Percentiles rank a stretch among this genome's conserved stretches.
These are phyloP conservation scores for Tigriopus japonicus DNA, from an alignment of 1,140 invertebrate genomes.

Conservation along the genomic window DNA sequence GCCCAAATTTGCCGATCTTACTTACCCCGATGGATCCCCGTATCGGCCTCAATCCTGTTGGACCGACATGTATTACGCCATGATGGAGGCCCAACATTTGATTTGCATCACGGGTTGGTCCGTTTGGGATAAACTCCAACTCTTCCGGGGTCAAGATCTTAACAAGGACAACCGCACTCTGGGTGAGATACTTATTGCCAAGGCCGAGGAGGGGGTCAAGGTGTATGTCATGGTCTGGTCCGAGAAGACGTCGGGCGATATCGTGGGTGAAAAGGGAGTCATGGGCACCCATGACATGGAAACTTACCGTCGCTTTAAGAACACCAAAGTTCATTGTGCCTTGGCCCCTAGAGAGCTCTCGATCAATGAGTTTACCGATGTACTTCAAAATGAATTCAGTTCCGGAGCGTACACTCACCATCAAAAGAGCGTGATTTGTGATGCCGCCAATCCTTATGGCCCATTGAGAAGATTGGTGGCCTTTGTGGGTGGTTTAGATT, in stretches of 20 bases:
- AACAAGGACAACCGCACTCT: conserved; percentile 16
- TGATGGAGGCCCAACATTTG: conserved; percentile 17
- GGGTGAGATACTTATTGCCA: conserved; percentile 18
- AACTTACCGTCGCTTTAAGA: conserved; percentile 9
- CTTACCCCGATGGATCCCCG: no score
- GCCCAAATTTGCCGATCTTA: background rate
- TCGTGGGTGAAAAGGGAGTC: conserved; percentile 4
- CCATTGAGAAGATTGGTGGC: conserved; percentile 16
- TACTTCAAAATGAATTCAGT: conserved; percentile 7
- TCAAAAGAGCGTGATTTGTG: conserved; percentile 19
- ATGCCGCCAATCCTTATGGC: conserved; percentile 6
- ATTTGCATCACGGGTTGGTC: conserved; percentile 20
- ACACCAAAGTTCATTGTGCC: conserved; percentile 8
- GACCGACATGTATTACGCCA: conserved; percentile 17
- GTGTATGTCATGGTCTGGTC: conserved; percentile 19
- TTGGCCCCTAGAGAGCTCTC: conserved; percentile 6
- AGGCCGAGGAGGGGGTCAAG: conserved; percentile 17
- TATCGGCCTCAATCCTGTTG: conserved; percentile 15
- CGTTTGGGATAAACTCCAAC: conserved; percentile 17
- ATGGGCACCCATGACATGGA: conserved; percentile 14
- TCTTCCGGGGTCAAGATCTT: conserved; percentile 14
- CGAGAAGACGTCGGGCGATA: conserved; percentile 14
- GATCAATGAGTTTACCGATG: conserved; percentile 8
- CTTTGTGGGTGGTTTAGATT: conserved; percentile 19
- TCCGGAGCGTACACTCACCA: conserved; percentile 18